Evolutionary conservation across 2,888 invertebrate species (phyloP).

Genomic region (Drosophila barbarae): DNA sequence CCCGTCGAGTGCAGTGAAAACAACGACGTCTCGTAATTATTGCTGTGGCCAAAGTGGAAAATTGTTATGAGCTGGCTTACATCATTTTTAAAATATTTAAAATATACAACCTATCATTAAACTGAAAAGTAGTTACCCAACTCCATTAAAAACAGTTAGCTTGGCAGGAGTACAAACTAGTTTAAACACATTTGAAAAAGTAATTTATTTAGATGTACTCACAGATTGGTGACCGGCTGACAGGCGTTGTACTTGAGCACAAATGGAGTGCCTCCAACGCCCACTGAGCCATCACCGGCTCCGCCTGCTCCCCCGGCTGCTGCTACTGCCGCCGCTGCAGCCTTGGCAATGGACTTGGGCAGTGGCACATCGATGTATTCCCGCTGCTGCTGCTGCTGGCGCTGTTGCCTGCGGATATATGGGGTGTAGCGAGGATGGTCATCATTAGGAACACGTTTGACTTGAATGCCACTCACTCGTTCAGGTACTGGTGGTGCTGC

Average conservation of each 20-base stretch:
- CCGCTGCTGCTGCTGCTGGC: conserved; percentile 76
- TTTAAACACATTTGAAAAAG: background rate
- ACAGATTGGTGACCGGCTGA: conserved; percentile 77
- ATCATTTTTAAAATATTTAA: background rate
- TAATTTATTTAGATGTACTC: conserved; percentile 32
- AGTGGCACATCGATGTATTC: conserved; percentile 80
- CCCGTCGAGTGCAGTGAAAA: conserved; percentile 91
- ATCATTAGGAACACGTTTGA: conserved; percentile 29
- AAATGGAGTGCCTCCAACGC: conserved; percentile 64
- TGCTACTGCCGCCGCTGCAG: conserved; percentile 53
- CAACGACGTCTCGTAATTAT: conserved; percentile 85
- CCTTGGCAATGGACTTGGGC: conserved; percentile 78
- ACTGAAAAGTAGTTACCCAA: background rate
- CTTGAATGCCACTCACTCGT: conserved; percentile 57
- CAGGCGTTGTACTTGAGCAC: conserved; percentile 77
- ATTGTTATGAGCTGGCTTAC: background rate
- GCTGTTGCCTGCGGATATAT: conserved; percentile 38
- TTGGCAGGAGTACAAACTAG: background rate
- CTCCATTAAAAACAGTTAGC: background rate
- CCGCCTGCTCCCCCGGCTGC: conserved; percentile 49
- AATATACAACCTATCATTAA: background rate
- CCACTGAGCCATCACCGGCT: conserved; percentile 13
- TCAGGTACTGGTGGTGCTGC: conserved; percentile 67
- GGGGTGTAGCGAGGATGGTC: conserved; percentile 4
- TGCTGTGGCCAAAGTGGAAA: conserved; percentile 28